phyloP scores from a whole-genome alignment of 2,113 vertebrate genomes.

The Lamprologus ornatipinnis region DNA sequence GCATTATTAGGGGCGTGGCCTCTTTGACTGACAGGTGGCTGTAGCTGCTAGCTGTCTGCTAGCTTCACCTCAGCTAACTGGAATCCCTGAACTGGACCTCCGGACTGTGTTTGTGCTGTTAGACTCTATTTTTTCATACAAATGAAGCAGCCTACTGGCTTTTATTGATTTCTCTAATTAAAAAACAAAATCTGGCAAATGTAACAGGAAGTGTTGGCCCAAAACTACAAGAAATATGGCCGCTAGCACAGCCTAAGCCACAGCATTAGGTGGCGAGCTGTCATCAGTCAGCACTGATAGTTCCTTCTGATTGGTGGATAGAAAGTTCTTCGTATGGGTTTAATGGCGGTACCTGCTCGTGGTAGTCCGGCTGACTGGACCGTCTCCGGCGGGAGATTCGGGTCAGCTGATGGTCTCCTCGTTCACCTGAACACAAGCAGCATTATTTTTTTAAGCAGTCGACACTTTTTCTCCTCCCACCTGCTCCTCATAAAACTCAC shows the following conservation, averaged over 20 bases:
- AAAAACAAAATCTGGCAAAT: not conserved
- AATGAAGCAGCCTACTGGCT: not conserved
- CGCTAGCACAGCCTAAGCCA: not conserved
- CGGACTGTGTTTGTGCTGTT: not conserved
- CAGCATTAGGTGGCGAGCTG: not conserved
- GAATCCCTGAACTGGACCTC: not conserved
- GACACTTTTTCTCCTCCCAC: not conserved
- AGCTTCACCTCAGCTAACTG: not conserved
- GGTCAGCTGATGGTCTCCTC: not conserved
- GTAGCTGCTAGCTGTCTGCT: not conserved
- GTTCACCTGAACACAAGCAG: not conserved
- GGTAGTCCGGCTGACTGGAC: slow-evolving; percentile 36
- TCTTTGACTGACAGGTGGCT: not conserved
- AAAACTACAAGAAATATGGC: not conserved
- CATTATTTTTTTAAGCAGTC: rapidly evolving
- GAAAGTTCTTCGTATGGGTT: not conserved
- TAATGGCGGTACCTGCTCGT: slow-evolving; percentile 38
- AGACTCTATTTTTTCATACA: not conserved
- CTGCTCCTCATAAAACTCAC: not conserved
- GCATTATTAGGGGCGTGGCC: not conserved
- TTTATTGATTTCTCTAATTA: not conserved
- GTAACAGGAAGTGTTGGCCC: not conserved
- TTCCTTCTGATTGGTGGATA: not conserved
- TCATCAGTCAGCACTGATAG: not conserved
- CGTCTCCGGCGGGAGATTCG: not conserved